A percentile compares a stretch with the other conserved stretches of the same genome.
Evolutionary conservation across 1,140 invertebrate species (phyloP).

Genomic region (Formica selysi): DNA sequence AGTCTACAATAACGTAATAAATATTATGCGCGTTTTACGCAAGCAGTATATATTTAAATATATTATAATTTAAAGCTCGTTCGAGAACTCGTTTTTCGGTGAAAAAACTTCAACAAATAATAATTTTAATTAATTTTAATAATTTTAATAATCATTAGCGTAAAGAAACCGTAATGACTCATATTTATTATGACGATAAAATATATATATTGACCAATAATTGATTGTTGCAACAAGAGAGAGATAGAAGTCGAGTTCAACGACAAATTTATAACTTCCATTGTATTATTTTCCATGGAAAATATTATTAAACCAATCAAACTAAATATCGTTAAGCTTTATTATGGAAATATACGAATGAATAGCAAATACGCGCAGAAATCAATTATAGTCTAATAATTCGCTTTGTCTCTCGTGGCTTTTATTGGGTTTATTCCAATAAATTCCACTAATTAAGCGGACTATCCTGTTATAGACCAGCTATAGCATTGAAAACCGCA

Average conservation of each 20-base stretch:
- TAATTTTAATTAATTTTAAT: background rate
- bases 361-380: background rate
- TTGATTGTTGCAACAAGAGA: background rate
- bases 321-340: background rate
- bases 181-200: conserved; percentile 2
- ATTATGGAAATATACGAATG: background rate
- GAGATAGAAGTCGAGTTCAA: background rate
- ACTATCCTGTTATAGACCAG: background rate
- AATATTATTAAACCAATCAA: background rate
- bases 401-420: background rate
- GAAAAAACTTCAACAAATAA: conserved; percentile 10
- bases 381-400: conserved; percentile 31
- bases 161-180: background rate
- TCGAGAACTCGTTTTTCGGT: background rate
- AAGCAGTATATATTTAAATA: background rate
- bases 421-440: background rate
- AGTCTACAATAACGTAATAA: background rate
- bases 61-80: background rate
- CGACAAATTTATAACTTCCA: background rate
- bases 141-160: background rate
- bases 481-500: background rate
- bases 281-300: background rate
- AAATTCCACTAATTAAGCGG: background rate
- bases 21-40: background rate
- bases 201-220: background rate